Percentiles rank a stretch among this genome's conserved stretches.
phyloP scores from a whole-genome alignment of 1,140 invertebrate genomes.

The Drosophila paulistorum region DNA sequence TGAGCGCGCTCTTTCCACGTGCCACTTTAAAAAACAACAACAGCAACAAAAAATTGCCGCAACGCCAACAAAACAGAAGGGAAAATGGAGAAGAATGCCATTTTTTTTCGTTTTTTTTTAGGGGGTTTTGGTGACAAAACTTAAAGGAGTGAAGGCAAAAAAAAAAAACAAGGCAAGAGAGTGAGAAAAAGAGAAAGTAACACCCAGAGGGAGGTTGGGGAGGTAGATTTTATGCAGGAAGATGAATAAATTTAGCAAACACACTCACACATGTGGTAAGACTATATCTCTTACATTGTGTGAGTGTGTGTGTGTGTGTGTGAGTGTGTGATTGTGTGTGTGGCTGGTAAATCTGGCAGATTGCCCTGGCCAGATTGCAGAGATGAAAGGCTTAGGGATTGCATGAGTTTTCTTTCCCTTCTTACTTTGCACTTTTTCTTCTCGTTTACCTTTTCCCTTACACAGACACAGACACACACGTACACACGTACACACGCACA shows the following conservation, averaged over 20 bases:
- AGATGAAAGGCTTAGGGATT: slow-evolving; percentile 34
- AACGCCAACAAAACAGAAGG: slow-evolving; percentile 32
- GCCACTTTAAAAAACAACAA: slow-evolving; percentile 53
- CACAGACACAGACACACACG: no score
- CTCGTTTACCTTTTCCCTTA: slow-evolving; percentile 1
- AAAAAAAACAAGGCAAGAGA: slow-evolving; percentile 9
- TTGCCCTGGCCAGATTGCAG: slow-evolving; percentile 60
- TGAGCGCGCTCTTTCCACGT: slow-evolving; percentile 57
- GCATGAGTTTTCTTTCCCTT: slow-evolving; percentile 4
- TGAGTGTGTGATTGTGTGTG: slow-evolving; percentile 23
- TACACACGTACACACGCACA: neutral
- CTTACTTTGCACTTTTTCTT: neutral
- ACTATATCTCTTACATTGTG: neutral
- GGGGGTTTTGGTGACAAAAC: slow-evolving; percentile 50
- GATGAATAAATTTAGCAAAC: slow-evolving; percentile 67
- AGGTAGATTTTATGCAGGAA: slow-evolving; percentile 41
- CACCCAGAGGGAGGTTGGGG: neutral
- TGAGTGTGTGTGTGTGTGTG: slow-evolving; percentile 2
- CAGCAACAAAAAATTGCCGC: slow-evolving; percentile 47
- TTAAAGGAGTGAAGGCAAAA: slow-evolving; percentile 47
- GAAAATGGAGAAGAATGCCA: slow-evolving; percentile 45
- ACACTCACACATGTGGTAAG: slow-evolving; percentile 19
- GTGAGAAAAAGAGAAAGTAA: neutral
- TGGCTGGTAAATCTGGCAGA: slow-evolving; percentile 65
- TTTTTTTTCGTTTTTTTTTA: slow-evolving; percentile 18